Percentiles rank a stretch among this genome's conserved stretches.
Conservation (phyloP, 2,797 vertebrate species). For the Semotilus atromaculatus region DNA sequence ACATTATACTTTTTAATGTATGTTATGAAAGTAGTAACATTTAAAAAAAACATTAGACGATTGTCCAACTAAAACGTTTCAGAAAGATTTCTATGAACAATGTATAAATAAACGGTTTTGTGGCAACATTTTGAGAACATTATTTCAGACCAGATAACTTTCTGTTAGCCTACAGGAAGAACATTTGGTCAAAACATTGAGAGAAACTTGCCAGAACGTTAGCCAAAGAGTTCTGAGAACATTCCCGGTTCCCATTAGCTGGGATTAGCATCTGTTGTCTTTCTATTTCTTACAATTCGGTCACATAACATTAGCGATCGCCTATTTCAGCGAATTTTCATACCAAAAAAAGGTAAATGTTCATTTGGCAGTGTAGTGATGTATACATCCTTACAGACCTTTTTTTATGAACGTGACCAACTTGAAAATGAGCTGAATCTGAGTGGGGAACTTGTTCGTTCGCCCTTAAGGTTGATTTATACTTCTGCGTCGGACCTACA, state of each 20-base stretch:
- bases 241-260: neutral
- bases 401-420: too few relatives aligned
- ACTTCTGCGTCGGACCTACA: too few relatives aligned
- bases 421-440: neutral
- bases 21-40: neutral
- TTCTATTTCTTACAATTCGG: neutral
- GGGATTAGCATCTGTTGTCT: neutral
- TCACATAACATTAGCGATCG: neutral
- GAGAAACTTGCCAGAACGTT: neutral
- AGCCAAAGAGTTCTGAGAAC: neutral
- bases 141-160: neutral
- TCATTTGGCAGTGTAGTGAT: neutral
- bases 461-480: neutral
- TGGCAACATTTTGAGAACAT: neutral
- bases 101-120: neutral
- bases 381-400: too few relatives aligned
- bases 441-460: too few relatives aligned
- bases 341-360: neutral
- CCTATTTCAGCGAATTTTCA: neutral
- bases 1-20: too few relatives aligned
- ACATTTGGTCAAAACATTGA: neutral
- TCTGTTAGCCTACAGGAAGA: neutral
- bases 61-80: neutral
- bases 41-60: neutral
- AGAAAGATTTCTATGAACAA: neutral